Conservation (phyloP, 1,140 invertebrate species). For the Pseudomyrmex sp. region DNA sequence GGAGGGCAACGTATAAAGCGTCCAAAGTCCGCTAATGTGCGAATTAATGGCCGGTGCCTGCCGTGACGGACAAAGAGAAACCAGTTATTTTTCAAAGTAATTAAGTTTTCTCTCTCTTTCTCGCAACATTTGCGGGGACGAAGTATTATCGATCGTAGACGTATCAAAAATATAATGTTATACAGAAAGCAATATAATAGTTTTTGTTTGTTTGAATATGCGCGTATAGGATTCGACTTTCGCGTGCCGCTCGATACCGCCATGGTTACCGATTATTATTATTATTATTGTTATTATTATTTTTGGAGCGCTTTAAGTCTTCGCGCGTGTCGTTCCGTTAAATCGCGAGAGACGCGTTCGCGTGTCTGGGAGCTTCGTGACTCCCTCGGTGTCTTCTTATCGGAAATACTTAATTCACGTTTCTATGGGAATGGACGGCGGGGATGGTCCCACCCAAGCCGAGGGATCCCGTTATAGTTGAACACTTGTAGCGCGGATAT, state of each 20-base stretch:
- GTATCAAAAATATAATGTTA: not conserved
- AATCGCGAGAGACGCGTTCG: not conserved
- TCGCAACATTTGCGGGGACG: not conserved
- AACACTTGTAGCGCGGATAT: slow-evolving; percentile 57
- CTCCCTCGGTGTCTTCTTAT: slow-evolving; percentile 63
- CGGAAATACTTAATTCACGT: slow-evolving; percentile 70
- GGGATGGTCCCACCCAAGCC: slow-evolving; percentile 13
- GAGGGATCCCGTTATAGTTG: slow-evolving; percentile 47
- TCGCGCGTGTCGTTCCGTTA: not conserved
- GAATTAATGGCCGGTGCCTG: slow-evolving; percentile 57
- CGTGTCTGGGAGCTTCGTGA: not conserved
- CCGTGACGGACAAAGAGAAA: slow-evolving; percentile 25
- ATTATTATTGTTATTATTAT: slow-evolving; percentile 3
- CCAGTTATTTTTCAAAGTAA: slow-evolving; percentile 69
- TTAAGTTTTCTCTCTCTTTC: slow-evolving; percentile 55
- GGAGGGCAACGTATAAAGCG: slow-evolving; percentile 61
- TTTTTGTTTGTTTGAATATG: not conserved
- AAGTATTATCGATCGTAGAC: not conserved
- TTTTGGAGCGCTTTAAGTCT: slow-evolving; percentile 3
- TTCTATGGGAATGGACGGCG: slow-evolving; percentile 59
- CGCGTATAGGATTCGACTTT: too few relatives aligned
- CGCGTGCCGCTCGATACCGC: not conserved
- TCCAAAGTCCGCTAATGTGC: slow-evolving; percentile 57
- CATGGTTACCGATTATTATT: not conserved
- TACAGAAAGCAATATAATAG: not conserved